Percentiles rank a stretch among this genome's conserved stretches.
These are phyloP conservation scores for Tetragnatha montana DNA, from an alignment of 2,888 invertebrate genomes.

Conservation along the genomic window DNA sequence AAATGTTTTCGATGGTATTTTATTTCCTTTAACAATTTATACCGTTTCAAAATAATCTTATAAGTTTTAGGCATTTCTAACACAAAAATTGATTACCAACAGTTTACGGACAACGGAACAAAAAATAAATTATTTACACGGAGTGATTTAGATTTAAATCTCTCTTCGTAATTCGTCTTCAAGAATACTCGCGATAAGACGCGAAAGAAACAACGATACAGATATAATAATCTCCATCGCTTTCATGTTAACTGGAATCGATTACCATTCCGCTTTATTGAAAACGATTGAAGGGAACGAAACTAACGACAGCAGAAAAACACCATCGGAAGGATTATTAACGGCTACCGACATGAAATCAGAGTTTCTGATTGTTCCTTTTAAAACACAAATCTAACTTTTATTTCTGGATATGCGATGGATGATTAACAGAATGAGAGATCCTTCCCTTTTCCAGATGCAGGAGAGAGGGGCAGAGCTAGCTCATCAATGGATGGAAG, in stretches of 20 bases:
- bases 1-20: too few species aligned
- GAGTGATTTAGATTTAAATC: too few species aligned
- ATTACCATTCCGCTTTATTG: not conserved
- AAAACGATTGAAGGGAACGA: not conserved
- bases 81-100: too few species aligned
- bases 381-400: constrained; percentile 28
- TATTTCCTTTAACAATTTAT: too few species aligned
- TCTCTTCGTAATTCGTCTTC: not conserved
- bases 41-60: too few species aligned
- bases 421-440: constrained; percentile 34
- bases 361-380: constrained; percentile 5
- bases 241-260: not conserved
- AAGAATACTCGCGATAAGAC: not conserved
- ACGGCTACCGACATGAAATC: not conserved
- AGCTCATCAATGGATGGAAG: constrained; percentile 31
- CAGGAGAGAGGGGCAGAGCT: not conserved
- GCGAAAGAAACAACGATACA: not conserved
- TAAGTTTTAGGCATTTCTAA: too few species aligned
- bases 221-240: not conserved
- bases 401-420: constrained; percentile 17
- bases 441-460: constrained; percentile 4
- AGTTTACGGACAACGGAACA: too few species aligned
- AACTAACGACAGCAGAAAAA: not conserved
- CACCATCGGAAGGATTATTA: not conserved
- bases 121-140: too few species aligned